These are phyloP conservation scores for Cosmia trapezina DNA, from an alignment of 2,888 invertebrate genomes.

Conservation along the genomic window DNA sequence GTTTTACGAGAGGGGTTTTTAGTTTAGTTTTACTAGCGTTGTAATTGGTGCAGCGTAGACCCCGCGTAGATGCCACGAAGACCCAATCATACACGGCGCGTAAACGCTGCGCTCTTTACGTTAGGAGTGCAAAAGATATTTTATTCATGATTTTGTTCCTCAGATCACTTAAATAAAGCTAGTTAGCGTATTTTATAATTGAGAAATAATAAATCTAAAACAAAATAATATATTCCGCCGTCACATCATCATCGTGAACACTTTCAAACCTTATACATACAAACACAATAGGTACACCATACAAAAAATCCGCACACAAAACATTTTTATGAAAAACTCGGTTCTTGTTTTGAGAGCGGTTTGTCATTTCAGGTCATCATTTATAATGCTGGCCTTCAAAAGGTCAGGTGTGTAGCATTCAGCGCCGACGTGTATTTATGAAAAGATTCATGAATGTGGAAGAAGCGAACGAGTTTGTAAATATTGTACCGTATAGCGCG, in stretches of 20 bases:
- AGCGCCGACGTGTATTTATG: constrained; percentile 47
- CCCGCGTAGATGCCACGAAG: no score
- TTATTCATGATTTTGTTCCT: neutral
- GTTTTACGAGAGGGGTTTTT: constrained; percentile 9
- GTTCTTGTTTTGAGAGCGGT: constrained; percentile 35
- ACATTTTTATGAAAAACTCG: constrained; percentile 16
- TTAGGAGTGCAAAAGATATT: neutral
- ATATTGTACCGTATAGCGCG: constrained; percentile 52
- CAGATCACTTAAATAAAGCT: no score
- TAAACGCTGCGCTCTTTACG: neutral
- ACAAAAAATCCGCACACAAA: constrained; percentile 17
- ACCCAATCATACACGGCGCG: neutral
- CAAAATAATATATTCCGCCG: neutral
- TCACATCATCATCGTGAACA: neutral
- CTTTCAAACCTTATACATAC: no score
- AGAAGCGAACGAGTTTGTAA: constrained; percentile 45
- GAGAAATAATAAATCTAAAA: no score
- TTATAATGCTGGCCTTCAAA: constrained; percentile 50
- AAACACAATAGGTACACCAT: no score
- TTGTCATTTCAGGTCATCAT: constrained; percentile 44
- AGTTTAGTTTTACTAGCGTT: constrained; percentile 6
- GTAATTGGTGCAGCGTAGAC: neutral
- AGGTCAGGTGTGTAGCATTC: constrained; percentile 51
- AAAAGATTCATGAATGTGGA: constrained; percentile 61
- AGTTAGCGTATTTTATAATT: no score